Conservation (phyloP, 2,113 vertebrate species). For the Illadopsis cleaveri region DNA sequence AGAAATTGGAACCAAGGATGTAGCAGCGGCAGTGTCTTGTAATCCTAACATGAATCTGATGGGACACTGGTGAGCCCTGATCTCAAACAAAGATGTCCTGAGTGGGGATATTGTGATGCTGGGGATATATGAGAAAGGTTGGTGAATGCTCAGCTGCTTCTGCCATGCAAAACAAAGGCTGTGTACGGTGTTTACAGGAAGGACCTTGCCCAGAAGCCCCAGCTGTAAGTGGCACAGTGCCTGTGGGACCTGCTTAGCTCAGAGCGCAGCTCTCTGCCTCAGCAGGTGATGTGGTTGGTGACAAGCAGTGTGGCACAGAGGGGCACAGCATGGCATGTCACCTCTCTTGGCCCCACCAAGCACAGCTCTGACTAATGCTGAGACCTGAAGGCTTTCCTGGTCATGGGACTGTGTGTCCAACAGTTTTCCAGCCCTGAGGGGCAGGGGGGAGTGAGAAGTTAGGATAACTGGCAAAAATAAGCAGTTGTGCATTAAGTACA, state of each 20-base stretch:
- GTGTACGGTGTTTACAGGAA: fast-evolving
- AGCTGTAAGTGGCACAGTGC: not conserved
- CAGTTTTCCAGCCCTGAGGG: not conserved
- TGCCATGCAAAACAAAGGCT: not conserved
- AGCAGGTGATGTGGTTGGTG: not conserved
- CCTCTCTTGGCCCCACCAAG: fast-evolving
- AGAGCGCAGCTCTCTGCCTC: not conserved
- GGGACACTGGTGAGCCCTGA: not conserved
- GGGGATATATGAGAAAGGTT: not conserved
- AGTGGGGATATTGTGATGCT: not conserved
- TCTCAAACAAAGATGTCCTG: not conserved
- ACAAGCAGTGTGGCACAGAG: not conserved
- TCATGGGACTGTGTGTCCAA: fast-evolving
- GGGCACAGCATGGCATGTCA: not conserved
- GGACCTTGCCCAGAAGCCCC: not conserved
- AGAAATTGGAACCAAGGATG: not conserved
- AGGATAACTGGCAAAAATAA: not conserved
- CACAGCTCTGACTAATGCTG: fast-evolving
- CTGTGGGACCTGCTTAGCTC: not conserved
- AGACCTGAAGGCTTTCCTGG: not conserved
- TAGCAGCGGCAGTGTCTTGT: not conserved
- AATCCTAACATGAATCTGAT: not conserved
- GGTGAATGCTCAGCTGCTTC: not conserved
- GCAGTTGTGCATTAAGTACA: not conserved
- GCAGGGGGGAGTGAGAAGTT: fast-evolving